phyloP scores from a whole-genome alignment of 2,888 invertebrate species.

The Gisinianus flammeolus region DNA sequence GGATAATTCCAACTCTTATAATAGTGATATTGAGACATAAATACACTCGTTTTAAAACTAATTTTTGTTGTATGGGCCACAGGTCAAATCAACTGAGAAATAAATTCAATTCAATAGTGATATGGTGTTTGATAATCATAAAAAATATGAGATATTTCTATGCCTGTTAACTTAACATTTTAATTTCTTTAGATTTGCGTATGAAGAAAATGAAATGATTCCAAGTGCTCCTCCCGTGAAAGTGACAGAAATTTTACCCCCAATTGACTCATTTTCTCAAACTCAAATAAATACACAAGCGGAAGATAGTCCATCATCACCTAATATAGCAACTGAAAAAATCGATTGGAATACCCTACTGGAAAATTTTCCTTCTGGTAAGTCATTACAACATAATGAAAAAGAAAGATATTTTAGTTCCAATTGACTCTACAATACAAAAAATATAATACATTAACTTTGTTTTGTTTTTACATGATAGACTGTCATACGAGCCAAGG shows the following conservation, averaged over 20 bases:
- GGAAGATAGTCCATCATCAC: neutral
- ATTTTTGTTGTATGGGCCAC: too few species aligned
- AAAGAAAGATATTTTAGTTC: neutral
- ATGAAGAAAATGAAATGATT: neutral
- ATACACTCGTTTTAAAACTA: too few species aligned
- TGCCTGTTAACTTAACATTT: too few species aligned
- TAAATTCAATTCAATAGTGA: too few species aligned
- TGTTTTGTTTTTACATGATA: neutral
- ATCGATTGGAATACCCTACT: conserved; percentile 17
- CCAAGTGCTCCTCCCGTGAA: neutral
- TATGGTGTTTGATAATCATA: too few species aligned
- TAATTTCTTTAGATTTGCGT: too few species aligned
- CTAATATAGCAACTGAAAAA: neutral
- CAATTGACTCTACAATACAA: neutral
- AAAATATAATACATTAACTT: neutral
- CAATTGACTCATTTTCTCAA: neutral
- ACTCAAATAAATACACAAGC: too few species aligned
- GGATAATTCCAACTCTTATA: too few species aligned
- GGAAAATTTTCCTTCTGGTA: conserved; percentile 22
- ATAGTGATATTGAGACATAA: too few species aligned
- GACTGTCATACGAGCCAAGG: neutral
- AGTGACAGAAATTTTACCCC: conserved; percentile 13
- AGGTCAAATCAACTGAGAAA: too few species aligned
- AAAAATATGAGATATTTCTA: too few species aligned
- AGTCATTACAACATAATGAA: conserved; percentile 12